Evolutionary conservation across 2,888 invertebrate species (phyloP), one percentile per base, ranked within the genome.

Genomic region (Spodoptera littoralis): DNA sequence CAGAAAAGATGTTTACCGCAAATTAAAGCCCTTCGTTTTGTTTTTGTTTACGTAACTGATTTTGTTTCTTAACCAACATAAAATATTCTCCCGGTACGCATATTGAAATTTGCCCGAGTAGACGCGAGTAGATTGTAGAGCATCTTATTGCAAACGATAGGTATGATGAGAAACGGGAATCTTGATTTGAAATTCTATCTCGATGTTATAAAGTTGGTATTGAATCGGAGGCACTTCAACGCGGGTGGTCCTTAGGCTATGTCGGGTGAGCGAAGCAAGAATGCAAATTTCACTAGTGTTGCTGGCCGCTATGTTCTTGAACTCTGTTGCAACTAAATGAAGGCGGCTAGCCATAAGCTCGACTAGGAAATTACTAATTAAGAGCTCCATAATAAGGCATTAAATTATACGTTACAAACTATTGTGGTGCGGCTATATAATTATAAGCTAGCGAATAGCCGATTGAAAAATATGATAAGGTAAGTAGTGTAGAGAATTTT

Each of bases 161-260:
- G 81, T 85, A 86, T 83, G 83, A 84, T 83, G 78, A 69, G 65
- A 68, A 72, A 79, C 63, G 65, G 77, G 73, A 75, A 81, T 82
- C 76, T 80, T 84, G 83, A 88, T 87, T 88, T 84, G 75, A 85
- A 84, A 85, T 90, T 87, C 86, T 92, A 88, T 86, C 78, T 80
- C 85, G 56, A 79, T 76, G 89, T 80, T 88, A 91, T 94, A 94
- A 92, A 92, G 94, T 87, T 87, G 86, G 83, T 86, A 91, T 91
- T 92, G 81, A 87, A 84, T 84, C 83, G 88, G 79, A 83, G 80
- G 77, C 70, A 69, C 60, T 64, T 84, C 94, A 80, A 87, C 93
- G 94, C 94, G 94, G 94, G 94, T 94, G 94, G 94, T 94, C 94
- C 87, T 83, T 89, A 90, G 88, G 87, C 87, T 88, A 88, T 84